phyloP scores from a whole-genome alignment of 2,113 vertebrate genomes.

The Apus apus region DNA sequence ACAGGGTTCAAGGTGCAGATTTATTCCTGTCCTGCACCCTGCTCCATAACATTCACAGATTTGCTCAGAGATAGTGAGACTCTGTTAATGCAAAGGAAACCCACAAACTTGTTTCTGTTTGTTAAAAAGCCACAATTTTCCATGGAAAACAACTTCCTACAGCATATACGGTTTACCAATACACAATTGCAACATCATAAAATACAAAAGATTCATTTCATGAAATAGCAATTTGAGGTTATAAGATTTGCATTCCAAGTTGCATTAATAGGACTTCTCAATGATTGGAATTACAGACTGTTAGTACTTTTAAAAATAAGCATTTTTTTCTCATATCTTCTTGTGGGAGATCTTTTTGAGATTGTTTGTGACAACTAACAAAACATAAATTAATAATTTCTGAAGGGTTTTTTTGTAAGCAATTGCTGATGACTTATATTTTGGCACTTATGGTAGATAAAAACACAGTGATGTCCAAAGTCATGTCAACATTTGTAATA shows the following conservation, averaged over 20 bases:
- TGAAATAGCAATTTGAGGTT: background rate
- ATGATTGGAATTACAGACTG: background rate
- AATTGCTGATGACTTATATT: background rate
- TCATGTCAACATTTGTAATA: background rate
- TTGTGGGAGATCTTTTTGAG: background rate
- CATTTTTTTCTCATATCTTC: background rate
- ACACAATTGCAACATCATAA: background rate
- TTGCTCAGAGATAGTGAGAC: background rate
- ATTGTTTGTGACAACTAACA: background rate
- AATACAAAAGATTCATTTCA: background rate
- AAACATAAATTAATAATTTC: background rate
- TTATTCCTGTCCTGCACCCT: background rate
- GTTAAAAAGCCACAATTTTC: background rate
- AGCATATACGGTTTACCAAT: background rate
- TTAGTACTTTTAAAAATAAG: background rate
- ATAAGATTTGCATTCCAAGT: background rate
- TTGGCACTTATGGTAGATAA: background rate
- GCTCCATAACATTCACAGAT: background rate
- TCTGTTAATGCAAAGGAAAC: background rate
- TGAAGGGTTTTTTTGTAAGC: background rate
- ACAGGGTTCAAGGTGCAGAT: background rate
- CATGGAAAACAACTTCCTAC: background rate
- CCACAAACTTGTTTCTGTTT: background rate
- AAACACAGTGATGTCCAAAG: background rate
- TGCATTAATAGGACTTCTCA: background rate